Evolutionary conservation across 2,113 vertebrate species (phyloP), one percentile per base, ranked within the genome.

Genomic region (Phalacrocorax carbo): DNA sequence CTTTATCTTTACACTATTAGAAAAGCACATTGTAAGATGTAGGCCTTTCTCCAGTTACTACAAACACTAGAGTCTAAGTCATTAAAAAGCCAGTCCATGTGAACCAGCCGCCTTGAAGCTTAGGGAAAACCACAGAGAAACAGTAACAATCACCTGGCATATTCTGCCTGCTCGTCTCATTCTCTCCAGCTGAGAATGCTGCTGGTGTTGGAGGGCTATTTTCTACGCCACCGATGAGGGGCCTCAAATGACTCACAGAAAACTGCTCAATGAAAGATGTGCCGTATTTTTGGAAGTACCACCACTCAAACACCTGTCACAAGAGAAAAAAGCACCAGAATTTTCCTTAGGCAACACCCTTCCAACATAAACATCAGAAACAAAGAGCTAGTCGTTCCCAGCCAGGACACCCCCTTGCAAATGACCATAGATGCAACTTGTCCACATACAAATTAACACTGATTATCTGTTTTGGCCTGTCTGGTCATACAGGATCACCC

Each of bases 261-360:
- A 99, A 99, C 98, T 99, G 99, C 95, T 99, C 99, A 15, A 99
- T 99, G 97, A 99, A 99, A 9, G 99, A 99, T 0, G 99, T 99
- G 85, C 99, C 99, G 0, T 99, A 99, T 77, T 99, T 99, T 78
- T 99, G 98, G 93, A 99, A 99, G 96, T 99, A 99, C 99, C 99
- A 99, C 99, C 99, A 99, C 96, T 99, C 99, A 98, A 99, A 99
- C 97, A 99, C 98, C 99, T 99, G 96, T 11, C 94, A 97, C 1
- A 6, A 68, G 54, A 96, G 42, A 75, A 92, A 95, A 69, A 97
- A 82, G 90, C 93, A 89, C 7, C 30, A 97, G 29, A 9, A 58
- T 52, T 25, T 11, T 78, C 54, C 89, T 86, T 17, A 77, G 78
- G 69, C 21, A 44, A 68, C 44, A 26, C 12, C 36, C 10, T 94